Conservation (phyloP, 1,140 invertebrate genomes). For the Anastrepha obliqua region DNA sequence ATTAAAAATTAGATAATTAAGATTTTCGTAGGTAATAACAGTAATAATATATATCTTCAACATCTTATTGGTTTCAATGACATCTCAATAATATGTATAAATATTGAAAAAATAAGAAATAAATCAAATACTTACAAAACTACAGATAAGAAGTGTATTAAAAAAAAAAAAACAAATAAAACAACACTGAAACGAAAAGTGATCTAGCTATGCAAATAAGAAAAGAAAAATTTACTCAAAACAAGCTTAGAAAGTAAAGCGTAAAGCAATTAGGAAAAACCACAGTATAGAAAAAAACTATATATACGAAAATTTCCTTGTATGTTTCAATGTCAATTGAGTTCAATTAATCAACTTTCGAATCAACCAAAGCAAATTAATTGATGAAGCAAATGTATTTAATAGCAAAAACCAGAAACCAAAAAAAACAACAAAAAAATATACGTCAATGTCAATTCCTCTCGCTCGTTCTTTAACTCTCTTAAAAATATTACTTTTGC, state of each 20-base stretch:
- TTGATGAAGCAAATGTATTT: background rate
- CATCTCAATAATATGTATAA: conserved; percentile 64
- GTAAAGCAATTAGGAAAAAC: conserved; percentile 1
- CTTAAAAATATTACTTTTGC: background rate
- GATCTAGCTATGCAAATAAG: conserved; percentile 23
- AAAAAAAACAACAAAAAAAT: background rate
- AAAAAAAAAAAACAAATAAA: background rate
- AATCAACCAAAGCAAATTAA: background rate
- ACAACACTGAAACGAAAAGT: conserved; percentile 19
- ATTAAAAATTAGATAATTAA: no score
- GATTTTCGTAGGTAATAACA: background rate
- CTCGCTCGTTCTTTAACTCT: background rate
- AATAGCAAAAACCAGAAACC: background rate
- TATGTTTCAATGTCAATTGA: conserved; percentile 51
- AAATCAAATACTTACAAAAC: background rate
- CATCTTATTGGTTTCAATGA: conserved; percentile 70
- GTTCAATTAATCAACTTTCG: conserved; percentile 36
- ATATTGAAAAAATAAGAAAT: conserved; percentile 26
- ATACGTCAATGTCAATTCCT: conserved; percentile 13
- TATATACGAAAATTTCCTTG: background rate
- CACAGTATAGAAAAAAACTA: background rate
- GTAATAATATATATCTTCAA: conserved; percentile 58
- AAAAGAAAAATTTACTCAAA: background rate
- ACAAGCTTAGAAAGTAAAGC: background rate
- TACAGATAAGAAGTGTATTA: background rate